Evolutionary conservation across 2,113 vertebrate species (phyloP), one percentile per base, ranked within the genome.

Genomic region (Catharus bicknelli): DNA sequence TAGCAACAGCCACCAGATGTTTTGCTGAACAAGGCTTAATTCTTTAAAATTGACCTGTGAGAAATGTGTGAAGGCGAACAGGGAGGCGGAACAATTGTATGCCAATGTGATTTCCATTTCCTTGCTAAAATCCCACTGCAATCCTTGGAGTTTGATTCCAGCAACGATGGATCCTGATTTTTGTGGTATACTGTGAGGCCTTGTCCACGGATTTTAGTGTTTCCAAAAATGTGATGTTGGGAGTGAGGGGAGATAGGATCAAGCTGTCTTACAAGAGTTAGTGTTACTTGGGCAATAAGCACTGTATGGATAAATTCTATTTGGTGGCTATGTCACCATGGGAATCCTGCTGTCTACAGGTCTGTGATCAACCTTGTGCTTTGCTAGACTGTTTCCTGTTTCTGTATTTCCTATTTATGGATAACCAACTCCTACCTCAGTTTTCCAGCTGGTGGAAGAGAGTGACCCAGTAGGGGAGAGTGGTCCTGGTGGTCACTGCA

Each of bases 1-100:
- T 96, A 91, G 95, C 91, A 97, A 95, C 94, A 96, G 93, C 89
- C 89, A 88, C 91, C 94, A 94, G 96, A 92, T 92, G 91, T 91
- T 91, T 58, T 59, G 14, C 86, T 81, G 93, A 96, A 95, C 95
- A 94, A 96, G 92, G 47, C 87, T 93, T 67, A 88, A 83, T 96
- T 96, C 93, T 96, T 88, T 69, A 67, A 83, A 83, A 88, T 43
- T 96, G 95, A 94, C 94, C 93, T 88, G 67, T 78, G 53, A 97
- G 87, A 92, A 96, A 96, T 97, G 89, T 69, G 91, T 94, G 94
- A 95, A 96, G 95, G 94, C 87, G 94, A 95, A 26, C 6, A 0
- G 5, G 83, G 94, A 84, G 96, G 94, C 11, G 79, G 90, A 94
- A 92, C 87, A 87, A 89, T 92, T 77, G 78, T 38, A 6, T 83